Conservation (phyloP, 2,113 vertebrate genomes). For the Edolisoma coerulescens region DNA sequence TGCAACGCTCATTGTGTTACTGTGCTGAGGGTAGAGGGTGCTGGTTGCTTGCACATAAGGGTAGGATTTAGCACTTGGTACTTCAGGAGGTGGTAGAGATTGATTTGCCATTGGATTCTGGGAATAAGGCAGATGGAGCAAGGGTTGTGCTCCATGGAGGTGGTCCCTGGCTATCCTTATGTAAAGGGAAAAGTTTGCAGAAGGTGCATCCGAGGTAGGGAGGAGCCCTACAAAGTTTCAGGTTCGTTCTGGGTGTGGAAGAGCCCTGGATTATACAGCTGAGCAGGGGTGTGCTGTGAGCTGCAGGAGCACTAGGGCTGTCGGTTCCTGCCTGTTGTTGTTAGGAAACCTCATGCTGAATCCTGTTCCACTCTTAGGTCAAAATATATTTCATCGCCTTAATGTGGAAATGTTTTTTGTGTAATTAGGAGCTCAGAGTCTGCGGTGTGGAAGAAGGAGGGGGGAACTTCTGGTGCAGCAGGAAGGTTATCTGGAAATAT, state of each 20-base stretch:
- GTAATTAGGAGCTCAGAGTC: neutral
- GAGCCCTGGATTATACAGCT: neutral
- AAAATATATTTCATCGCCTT: neutral
- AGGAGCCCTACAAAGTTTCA: neutral
- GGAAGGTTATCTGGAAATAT: slow-evolving; percentile 22
- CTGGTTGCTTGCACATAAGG: fast-evolving
- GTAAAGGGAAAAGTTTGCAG: neutral
- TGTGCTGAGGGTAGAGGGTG: neutral
- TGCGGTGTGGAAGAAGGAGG: neutral
- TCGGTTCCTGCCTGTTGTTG: neutral
- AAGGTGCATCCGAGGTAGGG: neutral
- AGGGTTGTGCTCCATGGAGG: neutral
- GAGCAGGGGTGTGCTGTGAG: neutral
- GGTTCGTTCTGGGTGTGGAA: neutral
- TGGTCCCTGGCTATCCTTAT: neutral
- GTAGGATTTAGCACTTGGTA: neutral
- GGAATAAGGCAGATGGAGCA: neutral
- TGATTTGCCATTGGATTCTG: neutral
- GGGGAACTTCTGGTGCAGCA: neutral
- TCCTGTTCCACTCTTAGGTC: neutral
- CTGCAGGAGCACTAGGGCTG: neutral
- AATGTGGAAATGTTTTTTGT: neutral
- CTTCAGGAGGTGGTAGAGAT: neutral
- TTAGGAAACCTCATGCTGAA: neutral
- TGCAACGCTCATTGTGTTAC: fast-evolving